phyloP scores from a whole-genome alignment of 2,888 invertebrate species.

The Cryptosula pallasiana region DNA sequence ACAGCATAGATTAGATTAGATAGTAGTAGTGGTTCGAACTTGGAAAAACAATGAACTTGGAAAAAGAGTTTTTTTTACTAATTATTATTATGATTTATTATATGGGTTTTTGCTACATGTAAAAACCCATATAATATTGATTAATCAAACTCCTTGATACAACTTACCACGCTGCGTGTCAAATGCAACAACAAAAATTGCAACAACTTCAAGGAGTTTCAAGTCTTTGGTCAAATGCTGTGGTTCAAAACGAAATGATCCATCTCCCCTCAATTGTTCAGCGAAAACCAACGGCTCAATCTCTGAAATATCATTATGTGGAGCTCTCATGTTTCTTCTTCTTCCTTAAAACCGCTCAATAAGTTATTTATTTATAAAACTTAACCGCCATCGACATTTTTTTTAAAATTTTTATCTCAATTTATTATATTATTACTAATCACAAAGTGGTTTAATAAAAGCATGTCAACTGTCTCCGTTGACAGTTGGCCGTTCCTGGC shows the following conservation, averaged over 20 bases:
- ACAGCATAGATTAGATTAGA: too few relatives aligned
- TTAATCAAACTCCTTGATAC: too few relatives aligned
- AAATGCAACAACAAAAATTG: constrained; percentile 54
- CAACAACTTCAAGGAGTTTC: constrained; percentile 35
- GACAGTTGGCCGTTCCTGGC: too few relatives aligned
- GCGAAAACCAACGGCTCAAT: background rate
- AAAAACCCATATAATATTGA: too few relatives aligned
- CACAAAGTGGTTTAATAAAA: too few relatives aligned
- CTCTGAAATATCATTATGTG: constrained; percentile 13
- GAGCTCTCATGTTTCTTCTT: background rate
- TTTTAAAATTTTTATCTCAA: background rate
- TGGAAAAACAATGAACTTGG: too few relatives aligned
- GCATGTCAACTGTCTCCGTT: too few relatives aligned
- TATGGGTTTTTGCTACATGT: too few relatives aligned
- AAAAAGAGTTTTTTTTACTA: too few relatives aligned
- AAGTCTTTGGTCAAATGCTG: background rate
- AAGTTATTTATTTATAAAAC: background rate
- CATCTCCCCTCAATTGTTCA: background rate
- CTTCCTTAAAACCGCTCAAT: background rate
- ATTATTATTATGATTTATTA: too few relatives aligned
- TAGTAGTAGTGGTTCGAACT: too few relatives aligned
- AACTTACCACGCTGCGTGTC: constrained; percentile 37
- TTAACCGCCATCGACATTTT: background rate
- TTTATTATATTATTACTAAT: too few relatives aligned
- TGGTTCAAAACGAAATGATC: background rate